Conservation (phyloP, 2,797 vertebrate genomes). For the Galaxias olidus region DNA sequence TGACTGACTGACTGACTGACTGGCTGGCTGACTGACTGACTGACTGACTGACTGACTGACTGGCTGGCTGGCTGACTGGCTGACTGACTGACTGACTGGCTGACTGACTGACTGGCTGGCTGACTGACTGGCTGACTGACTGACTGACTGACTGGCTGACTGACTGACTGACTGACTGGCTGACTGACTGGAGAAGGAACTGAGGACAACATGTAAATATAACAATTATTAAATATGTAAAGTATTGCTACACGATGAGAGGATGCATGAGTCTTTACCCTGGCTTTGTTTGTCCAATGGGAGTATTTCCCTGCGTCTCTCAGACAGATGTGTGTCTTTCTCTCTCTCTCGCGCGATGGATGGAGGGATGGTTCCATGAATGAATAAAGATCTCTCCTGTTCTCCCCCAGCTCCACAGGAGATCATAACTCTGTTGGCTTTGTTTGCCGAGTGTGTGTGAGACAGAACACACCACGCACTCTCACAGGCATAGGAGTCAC, state of each 20-base stretch:
- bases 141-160: not conserved
- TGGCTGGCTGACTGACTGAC: not conserved
- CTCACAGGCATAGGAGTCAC: not conserved
- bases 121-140: not conserved
- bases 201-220: slow-evolving; percentile 53
- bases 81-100: not conserved
- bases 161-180: not conserved
- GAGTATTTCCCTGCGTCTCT: slow-evolving; percentile 43
- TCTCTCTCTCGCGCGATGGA: slow-evolving; percentile 53
- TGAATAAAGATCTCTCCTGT: slow-evolving; percentile 67
- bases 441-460: slow-evolving; percentile 27
- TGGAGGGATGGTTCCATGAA: slow-evolving; percentile 63
- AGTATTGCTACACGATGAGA: slow-evolving; percentile 58
- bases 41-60: not conserved
- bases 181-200: slow-evolving; percentile 12
- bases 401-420: slow-evolving; percentile 65
- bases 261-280: slow-evolving; percentile 41
- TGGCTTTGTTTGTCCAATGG: slow-evolving; percentile 43
- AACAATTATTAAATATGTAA: too few species aligned
- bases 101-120: too few species aligned
- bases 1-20: not conserved
- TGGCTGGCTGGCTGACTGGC: not conserved
- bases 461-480: slow-evolving; percentile 6
- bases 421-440: slow-evolving; percentile 64
- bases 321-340: slow-evolving; percentile 64